Conservation (phyloP, 1,140 invertebrate species). For the Pseudomyrmex sp. region DNA sequence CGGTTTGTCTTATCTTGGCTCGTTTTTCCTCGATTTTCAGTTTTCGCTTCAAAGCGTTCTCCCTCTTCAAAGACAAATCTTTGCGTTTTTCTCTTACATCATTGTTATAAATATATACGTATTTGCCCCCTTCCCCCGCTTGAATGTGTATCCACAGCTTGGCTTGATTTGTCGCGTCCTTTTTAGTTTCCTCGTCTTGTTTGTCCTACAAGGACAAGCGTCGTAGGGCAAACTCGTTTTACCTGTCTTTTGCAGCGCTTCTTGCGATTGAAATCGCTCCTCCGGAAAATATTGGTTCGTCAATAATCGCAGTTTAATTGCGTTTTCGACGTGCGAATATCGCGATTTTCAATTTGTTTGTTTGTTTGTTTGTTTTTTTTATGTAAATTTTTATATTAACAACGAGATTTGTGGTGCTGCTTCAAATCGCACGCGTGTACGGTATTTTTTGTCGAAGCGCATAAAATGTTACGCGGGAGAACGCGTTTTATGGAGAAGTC, state of each 20-base stretch:
- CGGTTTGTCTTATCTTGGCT: conserved; percentile 8
- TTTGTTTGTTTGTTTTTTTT: no score
- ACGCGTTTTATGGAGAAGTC: background rate
- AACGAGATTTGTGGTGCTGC: background rate
- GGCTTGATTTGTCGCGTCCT: background rate
- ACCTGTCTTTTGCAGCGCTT: no score
- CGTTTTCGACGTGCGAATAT: no score
- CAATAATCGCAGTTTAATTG: no score
- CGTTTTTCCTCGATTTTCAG: conserved; percentile 8
- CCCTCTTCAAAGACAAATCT: background rate
- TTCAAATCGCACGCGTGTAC: background rate
- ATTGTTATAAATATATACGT: conserved; percentile 5
- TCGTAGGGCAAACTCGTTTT: no score
- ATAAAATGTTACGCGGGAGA: background rate
- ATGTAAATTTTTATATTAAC: background rate
- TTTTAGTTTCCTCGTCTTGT: no score
- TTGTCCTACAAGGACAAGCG: no score
- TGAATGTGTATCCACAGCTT: background rate
- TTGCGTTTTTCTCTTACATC: background rate
- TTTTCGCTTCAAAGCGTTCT: background rate
- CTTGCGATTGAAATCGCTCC: no score
- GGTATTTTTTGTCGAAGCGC: background rate
- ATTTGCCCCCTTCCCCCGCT: background rate
- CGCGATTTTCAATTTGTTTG: no score
- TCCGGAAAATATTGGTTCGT: no score